Evolutionary conservation across 37 sponge, comb jelly and placozoan genomes (phyloP), one percentile per base, ranked within the genome.

Genomic region (Eunapius fragilis): DNA sequence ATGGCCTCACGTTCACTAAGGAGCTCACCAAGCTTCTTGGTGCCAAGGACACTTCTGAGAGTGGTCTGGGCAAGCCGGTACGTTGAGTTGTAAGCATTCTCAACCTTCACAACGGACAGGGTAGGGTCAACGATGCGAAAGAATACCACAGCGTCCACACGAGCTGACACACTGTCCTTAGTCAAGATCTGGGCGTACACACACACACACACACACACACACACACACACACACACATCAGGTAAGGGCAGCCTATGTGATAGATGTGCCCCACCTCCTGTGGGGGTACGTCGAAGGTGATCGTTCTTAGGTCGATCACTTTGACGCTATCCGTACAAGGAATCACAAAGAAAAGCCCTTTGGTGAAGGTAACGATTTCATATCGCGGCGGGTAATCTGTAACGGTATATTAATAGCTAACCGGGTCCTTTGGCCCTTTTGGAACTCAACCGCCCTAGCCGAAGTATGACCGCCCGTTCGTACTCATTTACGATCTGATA

Each of bases 61-160:
- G 96, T 95, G 72, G 94, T 95, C 93, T 98, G 98, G 34, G 98
- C 91, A 2, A 95, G 80, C 25, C 90, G 87, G 75, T 68, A 86
- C 24, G 94, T 98, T 71, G 96, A 91, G 37, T 79, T 37, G 33
- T 80, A 32, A 25, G 85, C 85, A 72, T 98, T 91, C 75, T 90
- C 98, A 49, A 95, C 98, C 45, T 90, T 94, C 13, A 92, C 25
- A 27, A 92, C 81, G 19, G 96, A 72, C 73, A 70, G 38, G 27
- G 89, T 87, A 4, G 98, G 94, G 76, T 90, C 85, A 49, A 30
- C 67, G 17, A 95, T 87, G 19, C 96, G 85, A 89, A 91, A 98
- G 83, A 89, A 98, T 37, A 98, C 98, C 78, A 95, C 98, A 24
- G 94, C 98, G 84, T 98, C 96, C 48, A 98, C 98, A 10, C 81